phyloP scores from a whole-genome alignment of 2,888 invertebrate genomes.

The Trichogramma evanescens region DNA sequence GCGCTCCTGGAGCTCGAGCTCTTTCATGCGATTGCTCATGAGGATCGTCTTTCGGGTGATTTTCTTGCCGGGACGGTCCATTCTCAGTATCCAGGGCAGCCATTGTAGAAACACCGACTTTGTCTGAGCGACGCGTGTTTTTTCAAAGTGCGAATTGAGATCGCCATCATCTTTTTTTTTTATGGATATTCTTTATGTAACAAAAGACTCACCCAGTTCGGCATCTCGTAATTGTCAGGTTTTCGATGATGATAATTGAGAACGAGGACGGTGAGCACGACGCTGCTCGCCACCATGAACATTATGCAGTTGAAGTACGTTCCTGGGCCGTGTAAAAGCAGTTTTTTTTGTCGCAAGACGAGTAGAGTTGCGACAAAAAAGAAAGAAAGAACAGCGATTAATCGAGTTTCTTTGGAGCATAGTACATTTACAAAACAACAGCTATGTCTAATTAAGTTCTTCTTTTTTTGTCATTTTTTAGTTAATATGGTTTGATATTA shows the following conservation, averaged over 20 bases:
- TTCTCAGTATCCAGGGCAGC: conserved; percentile 93
- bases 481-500: no score
- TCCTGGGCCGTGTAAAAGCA: conserved; percentile 55
- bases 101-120: conserved; percentile 93
- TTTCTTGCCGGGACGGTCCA: conserved; percentile 93
- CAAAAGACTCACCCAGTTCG: conserved; percentile 75
- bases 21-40: conserved; percentile 86
- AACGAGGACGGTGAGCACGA: conserved; percentile 92
- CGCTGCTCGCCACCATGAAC: conserved; percentile 98
- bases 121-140: conserved; percentile 57
- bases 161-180: not conserved
- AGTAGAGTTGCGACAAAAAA: conserved; percentile 21
- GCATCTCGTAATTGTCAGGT: conserved; percentile 95
- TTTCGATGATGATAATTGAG: conserved; percentile 96
- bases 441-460: no score
- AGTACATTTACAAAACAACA: not conserved
- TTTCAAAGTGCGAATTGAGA: not conserved
- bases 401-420: not conserved
- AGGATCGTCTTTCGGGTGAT: conserved; percentile 84
- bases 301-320: conserved; percentile 99
- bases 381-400: conserved; percentile 8
- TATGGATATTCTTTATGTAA: not conserved
- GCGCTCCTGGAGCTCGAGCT: conserved; percentile 86
- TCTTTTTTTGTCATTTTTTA: no score
- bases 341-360: conserved; percentile 27